A percentile compares a stretch with the other conserved stretches of the same genome.
Evolutionary conservation across 2,113 vertebrate species (phyloP).

Genomic region (Brachypteracias leptosomus): DNA sequence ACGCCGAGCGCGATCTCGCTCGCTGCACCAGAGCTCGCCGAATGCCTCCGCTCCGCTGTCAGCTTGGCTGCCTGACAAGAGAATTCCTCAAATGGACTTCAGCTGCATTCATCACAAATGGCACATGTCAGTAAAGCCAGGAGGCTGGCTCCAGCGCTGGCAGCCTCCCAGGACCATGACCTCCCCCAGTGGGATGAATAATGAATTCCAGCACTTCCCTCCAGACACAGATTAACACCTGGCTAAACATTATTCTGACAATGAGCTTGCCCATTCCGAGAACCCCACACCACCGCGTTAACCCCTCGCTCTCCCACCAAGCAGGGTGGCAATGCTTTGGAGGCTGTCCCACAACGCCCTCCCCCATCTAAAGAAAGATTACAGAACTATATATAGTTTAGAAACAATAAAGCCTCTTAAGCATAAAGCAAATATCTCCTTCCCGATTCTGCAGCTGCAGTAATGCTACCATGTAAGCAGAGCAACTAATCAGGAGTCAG

Average conservation of each 20-base stretch:
- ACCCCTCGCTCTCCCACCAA: constrained; percentile 36
- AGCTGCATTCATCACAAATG: constrained; percentile 77
- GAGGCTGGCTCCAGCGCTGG: constrained; percentile 71
- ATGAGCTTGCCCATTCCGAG: constrained; percentile 18
- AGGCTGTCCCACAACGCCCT: neutral
- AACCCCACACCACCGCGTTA: constrained; percentile 33
- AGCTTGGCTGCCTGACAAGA: constrained; percentile 83
- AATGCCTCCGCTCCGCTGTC: constrained; percentile 32
- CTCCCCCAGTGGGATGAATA: constrained; percentile 74
- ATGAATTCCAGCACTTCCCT: constrained; percentile 76
- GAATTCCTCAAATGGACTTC: constrained; percentile 82
- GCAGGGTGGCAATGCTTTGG: neutral
- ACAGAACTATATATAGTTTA: constrained; percentile 63
- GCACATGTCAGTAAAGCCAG: constrained; percentile 84
- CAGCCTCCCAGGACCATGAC: constrained; percentile 70
- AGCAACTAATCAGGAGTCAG: neutral
- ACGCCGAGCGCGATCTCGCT: neutral
- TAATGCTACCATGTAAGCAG: neutral
- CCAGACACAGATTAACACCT: constrained; percentile 80
- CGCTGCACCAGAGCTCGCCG: constrained; percentile 3
- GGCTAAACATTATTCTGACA: constrained; percentile 80
- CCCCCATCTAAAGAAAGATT: constrained; percentile 34
- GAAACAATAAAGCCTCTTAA: constrained; percentile 62
- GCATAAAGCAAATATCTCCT: constrained; percentile 40
- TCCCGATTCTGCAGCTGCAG: constrained; percentile 1